These are phyloP conservation scores for Galaxias olidus DNA, from an alignment of 2,797 vertebrate genomes.

Conservation along the genomic window DNA sequence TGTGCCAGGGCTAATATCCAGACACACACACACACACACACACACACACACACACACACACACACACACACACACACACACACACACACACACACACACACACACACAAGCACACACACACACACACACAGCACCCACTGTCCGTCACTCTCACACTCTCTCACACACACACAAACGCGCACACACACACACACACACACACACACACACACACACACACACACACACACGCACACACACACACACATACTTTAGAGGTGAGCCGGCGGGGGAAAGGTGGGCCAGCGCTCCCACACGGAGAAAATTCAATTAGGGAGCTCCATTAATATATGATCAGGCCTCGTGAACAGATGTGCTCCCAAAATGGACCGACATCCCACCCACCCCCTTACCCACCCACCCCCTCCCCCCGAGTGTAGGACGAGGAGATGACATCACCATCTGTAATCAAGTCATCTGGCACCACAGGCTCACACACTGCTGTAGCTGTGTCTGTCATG, in stretches of 20 bases:
- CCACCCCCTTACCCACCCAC: too few species aligned
- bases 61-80: conserved; percentile 13
- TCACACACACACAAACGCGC: background rate
- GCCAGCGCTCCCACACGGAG: conserved; percentile 34
- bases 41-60: background rate
- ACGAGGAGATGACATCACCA: background rate
- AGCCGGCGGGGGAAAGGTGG: conserved; percentile 45
- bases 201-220: conserved; percentile 12
- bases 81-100: background rate
- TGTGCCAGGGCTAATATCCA: too few species aligned
- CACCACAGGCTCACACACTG: conserved; percentile 24
- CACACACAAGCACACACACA: background rate
- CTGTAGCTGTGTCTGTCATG: conserved; percentile 39
- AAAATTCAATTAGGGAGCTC: conserved; percentile 59
- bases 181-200: conserved; percentile 1
- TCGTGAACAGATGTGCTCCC: conserved; percentile 47
- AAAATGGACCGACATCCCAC: conserved; percentile 55
- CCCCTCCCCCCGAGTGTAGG: conserved; percentile 36
- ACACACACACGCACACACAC: background rate
- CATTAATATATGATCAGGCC: conserved; percentile 71
- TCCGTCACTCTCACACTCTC: background rate
- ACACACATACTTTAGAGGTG: conserved; percentile 11
- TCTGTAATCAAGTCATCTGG: background rate
- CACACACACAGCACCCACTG: background rate
- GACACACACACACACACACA: conserved; percentile 8